These are phyloP conservation scores for Cotesia chilonis DNA, from an alignment of 1,140 invertebrate species.

Conservation along the genomic window DNA sequence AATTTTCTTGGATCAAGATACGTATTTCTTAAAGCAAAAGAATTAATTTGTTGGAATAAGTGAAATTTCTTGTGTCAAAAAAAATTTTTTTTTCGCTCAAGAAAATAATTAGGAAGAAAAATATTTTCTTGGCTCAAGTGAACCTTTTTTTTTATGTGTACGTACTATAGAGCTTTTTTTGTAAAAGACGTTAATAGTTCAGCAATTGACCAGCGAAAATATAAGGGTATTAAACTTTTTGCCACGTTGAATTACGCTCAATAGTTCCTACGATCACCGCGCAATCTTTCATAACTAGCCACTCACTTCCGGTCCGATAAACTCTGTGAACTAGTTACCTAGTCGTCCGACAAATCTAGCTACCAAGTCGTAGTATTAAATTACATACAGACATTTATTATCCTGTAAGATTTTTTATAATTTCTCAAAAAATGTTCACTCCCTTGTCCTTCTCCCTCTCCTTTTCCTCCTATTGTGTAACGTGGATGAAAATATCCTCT, in stretches of 20 bases:
- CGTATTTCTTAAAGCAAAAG: too few species aligned
- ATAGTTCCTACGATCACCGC: conserved; percentile 35
- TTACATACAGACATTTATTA: conserved; percentile 1
- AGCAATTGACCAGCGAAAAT: not conserved
- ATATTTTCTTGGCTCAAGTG: too few species aligned
- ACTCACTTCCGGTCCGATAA: conserved; percentile 45
- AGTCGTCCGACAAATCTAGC: conserved; percentile 28
- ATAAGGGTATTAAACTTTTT: not conserved
- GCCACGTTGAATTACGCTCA: conserved; percentile 14
- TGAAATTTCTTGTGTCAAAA: too few species aligned
- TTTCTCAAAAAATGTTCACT: not conserved
- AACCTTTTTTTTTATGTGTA: too few species aligned
- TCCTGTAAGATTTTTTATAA: not conserved
- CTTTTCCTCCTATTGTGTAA: too few species aligned
- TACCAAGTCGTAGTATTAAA: conserved; percentile 5
- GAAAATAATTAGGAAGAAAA: too few species aligned
- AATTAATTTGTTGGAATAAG: too few species aligned
- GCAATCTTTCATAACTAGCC: conserved; percentile 43
- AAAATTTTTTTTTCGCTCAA: too few species aligned
- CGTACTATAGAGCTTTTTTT: too few species aligned
- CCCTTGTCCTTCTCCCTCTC: too few species aligned
- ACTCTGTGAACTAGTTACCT: conserved; percentile 35
- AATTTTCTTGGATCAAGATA: too few species aligned
- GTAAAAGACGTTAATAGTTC: too few species aligned
- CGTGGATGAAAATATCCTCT: not conserved